Evolutionary conservation across 2,797 vertebrate species (phyloP).

Genomic region (Myiotriccus ornatus): DNA sequence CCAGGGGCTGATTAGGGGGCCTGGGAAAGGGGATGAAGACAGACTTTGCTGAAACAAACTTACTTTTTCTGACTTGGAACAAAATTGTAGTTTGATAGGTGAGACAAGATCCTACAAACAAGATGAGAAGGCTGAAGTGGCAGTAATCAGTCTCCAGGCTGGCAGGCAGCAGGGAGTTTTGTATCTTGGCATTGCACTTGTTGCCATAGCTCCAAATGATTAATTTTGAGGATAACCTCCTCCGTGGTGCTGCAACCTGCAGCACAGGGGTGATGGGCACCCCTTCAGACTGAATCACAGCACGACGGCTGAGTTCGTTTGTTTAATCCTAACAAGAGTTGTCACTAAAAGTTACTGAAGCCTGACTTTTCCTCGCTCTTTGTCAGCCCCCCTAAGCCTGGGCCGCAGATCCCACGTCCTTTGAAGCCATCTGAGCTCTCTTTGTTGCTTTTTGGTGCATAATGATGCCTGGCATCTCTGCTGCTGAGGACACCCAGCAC

Average conservation of each 20-base stretch:
- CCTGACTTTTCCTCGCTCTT: conserved; percentile 80
- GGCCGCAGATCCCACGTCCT: conserved; percentile 76
- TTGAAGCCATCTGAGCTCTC: conserved; percentile 77
- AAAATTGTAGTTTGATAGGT: not conserved
- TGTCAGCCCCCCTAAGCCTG: conserved; percentile 74
- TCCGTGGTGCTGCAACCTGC: conserved; percentile 8
- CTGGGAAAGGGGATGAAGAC: not conserved
- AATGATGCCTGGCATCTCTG: conserved; percentile 78
- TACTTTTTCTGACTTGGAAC: not conserved
- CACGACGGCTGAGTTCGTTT: conserved; percentile 77
- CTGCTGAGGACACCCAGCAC: conserved; percentile 63
- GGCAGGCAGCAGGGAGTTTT: not conserved
- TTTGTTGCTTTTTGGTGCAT: conserved; percentile 79
- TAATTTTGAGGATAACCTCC: conserved; percentile 23
- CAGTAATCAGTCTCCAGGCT: not conserved
- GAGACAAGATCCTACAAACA: not conserved
- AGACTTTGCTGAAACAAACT: not conserved
- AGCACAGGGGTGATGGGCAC: conserved; percentile 43
- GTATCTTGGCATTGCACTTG: not conserved
- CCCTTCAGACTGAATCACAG: conserved; percentile 75
- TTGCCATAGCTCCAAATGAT: not conserved
- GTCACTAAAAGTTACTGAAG: conserved; percentile 88
- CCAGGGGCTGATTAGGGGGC: not conserved
- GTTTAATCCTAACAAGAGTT: conserved; percentile 83
- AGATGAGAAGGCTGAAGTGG: not conserved